Evolutionary conservation across 2,113 vertebrate species (phyloP), one percentile per base, ranked within the genome.

Genomic region (Saguinus imperator): DNA sequence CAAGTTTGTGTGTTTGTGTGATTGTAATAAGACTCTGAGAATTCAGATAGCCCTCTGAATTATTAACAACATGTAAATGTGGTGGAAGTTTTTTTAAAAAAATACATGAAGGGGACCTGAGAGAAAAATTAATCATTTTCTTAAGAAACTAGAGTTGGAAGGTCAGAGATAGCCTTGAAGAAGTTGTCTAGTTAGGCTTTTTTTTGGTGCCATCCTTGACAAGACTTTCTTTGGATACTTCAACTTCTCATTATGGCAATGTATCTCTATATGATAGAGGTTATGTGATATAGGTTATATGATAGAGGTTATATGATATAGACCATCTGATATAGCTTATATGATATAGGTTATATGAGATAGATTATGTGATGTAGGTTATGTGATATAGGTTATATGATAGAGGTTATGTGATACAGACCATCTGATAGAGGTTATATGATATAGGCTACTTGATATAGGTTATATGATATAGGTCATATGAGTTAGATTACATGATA

Each of bases 131-230:
- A 80, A 14, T 48, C 17, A 12, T 6, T 61, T 70, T 50, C 77
- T 66, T 77, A 80, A 87, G 80, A 79, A 43, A 57, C 83, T 32
- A 84, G 77, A 50, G 61, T 43, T 35, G 7, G 80, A 57, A 68
- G n/a, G 21, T 55, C 7, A 29, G 58, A 6, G 29, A 21, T 52
- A n/a, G 73, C n/a, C 5, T 45, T 20, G 1, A 29, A 64, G 75
- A 35, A 13, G 35, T 29, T 45, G 29, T n/a, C 32, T 16, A 11
- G 64, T 82, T 8, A 21, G 48, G 40, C 12, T n/a, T 35, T 12
- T n/a, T 3, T 8, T 35, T 25, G 45, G 57, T 16, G 21, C 21
- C 14, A 8, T 20, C 29, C 68, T 70, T 27, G 14, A 8, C 5
- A 29, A 75, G 75, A 45, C 35, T 73, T 40, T n/a, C 77, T 61